Evolutionary conservation across 1,140 invertebrate genomes (phyloP), one percentile per base, ranked within the genome.

Genomic region (Vollenhovia emeryi): DNA sequence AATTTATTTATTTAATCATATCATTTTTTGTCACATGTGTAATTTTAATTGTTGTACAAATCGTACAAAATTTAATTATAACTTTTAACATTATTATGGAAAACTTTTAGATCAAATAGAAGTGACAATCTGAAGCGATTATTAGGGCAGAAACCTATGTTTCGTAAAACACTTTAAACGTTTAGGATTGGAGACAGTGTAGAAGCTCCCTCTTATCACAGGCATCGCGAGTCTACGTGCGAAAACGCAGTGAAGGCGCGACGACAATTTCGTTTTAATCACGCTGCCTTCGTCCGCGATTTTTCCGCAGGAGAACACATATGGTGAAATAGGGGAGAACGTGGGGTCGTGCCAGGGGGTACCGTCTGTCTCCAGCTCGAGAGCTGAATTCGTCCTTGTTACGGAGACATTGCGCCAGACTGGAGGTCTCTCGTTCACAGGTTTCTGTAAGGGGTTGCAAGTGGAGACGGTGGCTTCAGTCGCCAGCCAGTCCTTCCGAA

Each of bases 401-500:
- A 86, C 78, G 71, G 59, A 76, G 87, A 87, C 88, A 80, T 60
- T 74, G 36, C 43, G 24, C 59, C 11, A 24, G 50, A 50, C 71
- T 83, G 83, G 36, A 86, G 83, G 85, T 89, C 87, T 89, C 80
- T 89, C 88, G 69, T 85, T 90, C 80, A 76, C 66, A 89, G 79
- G 60, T 78, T 68, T 55, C 45, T 84, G 84, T 86, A 89, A 89
- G 75, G 87, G 80, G 80, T 55, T 85, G 68, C 74, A 82, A 85
- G 87, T 87, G 79, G 88, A 87, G 85, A 75, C 71, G 64, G 84
- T 80, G 83, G 86, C 91, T 90, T 90, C 84, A 86, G 85, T 89
- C 85, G 74, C 75, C 86, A 62, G 85, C 13, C n/a, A n/a, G 84
- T 83, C 87, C 90, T 91, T 86, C 82, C 91, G 85, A 92, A 92